phyloP scores from a whole-genome alignment of 2,797 vertebrate species.

The Alauda arvensis region DNA sequence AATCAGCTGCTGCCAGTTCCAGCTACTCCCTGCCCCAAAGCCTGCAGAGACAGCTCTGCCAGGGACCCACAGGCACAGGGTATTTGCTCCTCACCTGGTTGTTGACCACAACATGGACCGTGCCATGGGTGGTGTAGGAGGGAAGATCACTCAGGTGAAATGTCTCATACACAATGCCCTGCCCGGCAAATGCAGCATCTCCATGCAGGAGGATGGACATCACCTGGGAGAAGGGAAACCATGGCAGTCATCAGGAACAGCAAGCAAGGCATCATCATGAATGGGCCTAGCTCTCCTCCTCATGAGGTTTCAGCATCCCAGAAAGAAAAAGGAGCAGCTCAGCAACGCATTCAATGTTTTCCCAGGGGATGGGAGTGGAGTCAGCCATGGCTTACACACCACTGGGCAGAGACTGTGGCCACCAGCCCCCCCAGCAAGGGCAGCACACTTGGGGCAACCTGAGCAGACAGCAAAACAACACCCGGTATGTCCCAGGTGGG shows the following conservation, averaged over 20 bases:
- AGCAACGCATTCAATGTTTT: fast-evolving
- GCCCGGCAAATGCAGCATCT: slow-evolving; percentile 91
- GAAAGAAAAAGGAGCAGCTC: neutral
- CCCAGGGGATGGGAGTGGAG: neutral
- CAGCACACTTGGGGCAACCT: neutral
- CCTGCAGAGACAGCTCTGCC: neutral
- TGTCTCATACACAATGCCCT: slow-evolving; percentile 94
- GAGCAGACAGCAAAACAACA: neutral
- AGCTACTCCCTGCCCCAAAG: neutral
- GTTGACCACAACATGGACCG: slow-evolving; percentile 92
- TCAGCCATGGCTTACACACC: neutral
- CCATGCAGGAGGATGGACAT: slow-evolving; percentile 94
- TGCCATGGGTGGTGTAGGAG: slow-evolving; percentile 92
- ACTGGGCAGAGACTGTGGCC: neutral
- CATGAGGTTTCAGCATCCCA: neutral
- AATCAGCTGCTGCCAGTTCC: neutral
- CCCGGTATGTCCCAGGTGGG: fast-evolving
- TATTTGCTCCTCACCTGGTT: slow-evolving; percentile 84
- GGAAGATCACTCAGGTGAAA: slow-evolving; percentile 94
- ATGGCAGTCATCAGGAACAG: fast-evolving
- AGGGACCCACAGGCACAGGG: neutral
- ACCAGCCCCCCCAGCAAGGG: too few relatives aligned
- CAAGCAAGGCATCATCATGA: neutral
- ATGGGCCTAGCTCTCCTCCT: neutral
- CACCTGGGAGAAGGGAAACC: slow-evolving; percentile 70